Conservation (phyloP, 35 echinoderm and acorn worm species). For the Lytechinus variegatus region DNA sequence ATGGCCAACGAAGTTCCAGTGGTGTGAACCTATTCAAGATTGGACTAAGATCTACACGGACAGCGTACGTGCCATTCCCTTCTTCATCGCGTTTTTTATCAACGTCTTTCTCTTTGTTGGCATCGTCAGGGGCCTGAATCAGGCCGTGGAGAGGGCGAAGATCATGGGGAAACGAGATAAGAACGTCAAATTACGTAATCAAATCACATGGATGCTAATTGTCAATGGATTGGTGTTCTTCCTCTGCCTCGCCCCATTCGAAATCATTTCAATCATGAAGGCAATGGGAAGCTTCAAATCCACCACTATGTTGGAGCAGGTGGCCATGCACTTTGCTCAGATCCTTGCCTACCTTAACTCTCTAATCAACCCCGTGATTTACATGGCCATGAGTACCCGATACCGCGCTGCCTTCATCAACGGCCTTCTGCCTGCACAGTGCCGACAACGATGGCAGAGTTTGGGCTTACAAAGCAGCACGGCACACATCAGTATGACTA, state of each 20-base stretch:
- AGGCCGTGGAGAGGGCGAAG: conserved; percentile 58
- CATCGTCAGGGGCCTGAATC: conserved; percentile 63
- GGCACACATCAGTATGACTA: conserved; percentile 34
- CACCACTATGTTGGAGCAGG: conserved; percentile 7
- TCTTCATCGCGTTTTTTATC: conserved; percentile 59
- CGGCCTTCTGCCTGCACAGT: conserved; percentile 55
- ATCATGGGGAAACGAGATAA: conserved; percentile 65
- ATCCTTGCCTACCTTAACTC: conserved; percentile 53
- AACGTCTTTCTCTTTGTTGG: conserved; percentile 66
- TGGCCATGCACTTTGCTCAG: conserved; percentile 26
- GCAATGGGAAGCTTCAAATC: neutral
- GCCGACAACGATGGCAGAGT: conserved; percentile 43
- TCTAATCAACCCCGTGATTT: conserved; percentile 61
- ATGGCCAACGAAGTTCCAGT: neutral
- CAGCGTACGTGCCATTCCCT: conserved; percentile 73
- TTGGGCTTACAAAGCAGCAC: conserved; percentile 41
- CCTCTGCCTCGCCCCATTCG: conserved; percentile 63
- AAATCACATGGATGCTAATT: conserved; percentile 91
- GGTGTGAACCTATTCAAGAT: conserved; percentile 4
- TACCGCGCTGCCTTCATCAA: conserved; percentile 61
- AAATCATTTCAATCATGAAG: conserved; percentile 65
- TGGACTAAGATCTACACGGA: conserved; percentile 62
- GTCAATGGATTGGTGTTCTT: conserved; percentile 82
- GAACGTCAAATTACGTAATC: conserved; percentile 77
- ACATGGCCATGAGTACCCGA: conserved; percentile 57